phyloP scores from a whole-genome alignment of 2,888 invertebrate genomes.

The Athalia cordata region DNA sequence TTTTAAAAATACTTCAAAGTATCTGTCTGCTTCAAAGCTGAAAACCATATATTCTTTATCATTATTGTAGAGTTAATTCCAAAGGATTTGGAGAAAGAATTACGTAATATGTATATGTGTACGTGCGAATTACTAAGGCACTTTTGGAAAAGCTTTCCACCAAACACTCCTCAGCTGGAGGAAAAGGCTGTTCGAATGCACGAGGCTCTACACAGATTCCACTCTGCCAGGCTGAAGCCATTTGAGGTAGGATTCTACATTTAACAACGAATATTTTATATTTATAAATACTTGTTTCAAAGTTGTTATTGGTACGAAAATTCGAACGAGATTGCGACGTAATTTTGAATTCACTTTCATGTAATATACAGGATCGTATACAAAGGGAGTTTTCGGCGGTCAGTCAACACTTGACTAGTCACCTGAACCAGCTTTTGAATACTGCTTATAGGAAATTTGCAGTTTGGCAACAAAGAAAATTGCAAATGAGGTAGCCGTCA shows the following conservation, averaged over 20 bases:
- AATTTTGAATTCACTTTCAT: not conserved
- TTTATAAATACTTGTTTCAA: not conserved
- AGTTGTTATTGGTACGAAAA: slow-evolving; percentile 29
- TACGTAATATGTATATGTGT: slow-evolving; percentile 89
- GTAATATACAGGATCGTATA: slow-evolving; percentile 81
- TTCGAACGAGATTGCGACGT: not conserved
- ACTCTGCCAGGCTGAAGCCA: slow-evolving; percentile 88
- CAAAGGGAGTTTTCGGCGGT: slow-evolving; percentile 87
- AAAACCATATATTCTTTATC: slow-evolving; percentile 44
- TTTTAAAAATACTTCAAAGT: slow-evolving; percentile 13
- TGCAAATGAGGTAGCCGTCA: slow-evolving; percentile 70
- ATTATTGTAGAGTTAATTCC: slow-evolving; percentile 86
- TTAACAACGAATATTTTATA: slow-evolving; percentile 12
- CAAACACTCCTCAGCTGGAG: slow-evolving; percentile 83
- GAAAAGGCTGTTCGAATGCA: slow-evolving; percentile 91
- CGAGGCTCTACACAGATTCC: slow-evolving; percentile 91
- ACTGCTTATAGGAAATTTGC: slow-evolving; percentile 91
- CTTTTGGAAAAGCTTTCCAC: slow-evolving; percentile 96
- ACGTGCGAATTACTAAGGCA: slow-evolving; percentile 92
- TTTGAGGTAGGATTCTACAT: slow-evolving; percentile 80
- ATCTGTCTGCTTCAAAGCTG: not conserved
- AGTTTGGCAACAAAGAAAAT: slow-evolving; percentile 87
- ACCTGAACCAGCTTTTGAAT: slow-evolving; percentile 90
- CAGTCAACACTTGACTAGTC: slow-evolving; percentile 87
- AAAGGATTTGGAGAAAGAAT: slow-evolving; percentile 86